Conservation (phyloP, 2,888 invertebrate species). For the Tachystola acroxantha region DNA sequence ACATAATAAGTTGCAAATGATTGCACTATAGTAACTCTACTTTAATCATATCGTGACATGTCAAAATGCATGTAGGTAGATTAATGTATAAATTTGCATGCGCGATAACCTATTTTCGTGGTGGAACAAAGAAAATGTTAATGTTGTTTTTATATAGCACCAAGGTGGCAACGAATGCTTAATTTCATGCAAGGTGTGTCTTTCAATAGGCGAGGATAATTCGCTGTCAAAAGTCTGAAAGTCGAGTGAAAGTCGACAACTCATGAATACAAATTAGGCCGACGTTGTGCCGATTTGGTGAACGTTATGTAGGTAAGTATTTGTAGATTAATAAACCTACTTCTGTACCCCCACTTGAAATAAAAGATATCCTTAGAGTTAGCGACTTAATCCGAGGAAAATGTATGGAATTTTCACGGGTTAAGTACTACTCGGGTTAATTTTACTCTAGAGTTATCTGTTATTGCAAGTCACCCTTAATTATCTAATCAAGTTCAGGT, state of each 20-base stretch:
- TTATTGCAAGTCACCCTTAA: no score
- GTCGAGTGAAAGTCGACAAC: neutral
- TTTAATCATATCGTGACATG: neutral
- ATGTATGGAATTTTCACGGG: no score
- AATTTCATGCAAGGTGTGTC: constrained; percentile 5
- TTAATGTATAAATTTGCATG: constrained; percentile 9
- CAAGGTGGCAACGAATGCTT: neutral
- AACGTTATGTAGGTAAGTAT: no score
- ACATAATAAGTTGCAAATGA: no score
- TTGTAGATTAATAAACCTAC: no score
- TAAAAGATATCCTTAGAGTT: no score
- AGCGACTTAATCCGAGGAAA: no score
- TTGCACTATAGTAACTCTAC: neutral
- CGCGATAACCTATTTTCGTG: constrained; percentile 1
- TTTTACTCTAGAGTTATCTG: no score
- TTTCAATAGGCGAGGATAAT: constrained; percentile 3
- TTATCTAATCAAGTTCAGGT: no score
- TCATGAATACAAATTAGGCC: neutral
- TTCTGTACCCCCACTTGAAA: no score
- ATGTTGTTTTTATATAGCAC: constrained; percentile 5
- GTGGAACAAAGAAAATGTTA: constrained; percentile 8
- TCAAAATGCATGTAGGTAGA: neutral
- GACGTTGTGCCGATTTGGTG: no score
- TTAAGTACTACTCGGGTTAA: no score
- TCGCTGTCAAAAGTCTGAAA: neutral